phyloP scores from a whole-genome alignment of 2,113 vertebrate genomes.

The Natator depressus region DNA sequence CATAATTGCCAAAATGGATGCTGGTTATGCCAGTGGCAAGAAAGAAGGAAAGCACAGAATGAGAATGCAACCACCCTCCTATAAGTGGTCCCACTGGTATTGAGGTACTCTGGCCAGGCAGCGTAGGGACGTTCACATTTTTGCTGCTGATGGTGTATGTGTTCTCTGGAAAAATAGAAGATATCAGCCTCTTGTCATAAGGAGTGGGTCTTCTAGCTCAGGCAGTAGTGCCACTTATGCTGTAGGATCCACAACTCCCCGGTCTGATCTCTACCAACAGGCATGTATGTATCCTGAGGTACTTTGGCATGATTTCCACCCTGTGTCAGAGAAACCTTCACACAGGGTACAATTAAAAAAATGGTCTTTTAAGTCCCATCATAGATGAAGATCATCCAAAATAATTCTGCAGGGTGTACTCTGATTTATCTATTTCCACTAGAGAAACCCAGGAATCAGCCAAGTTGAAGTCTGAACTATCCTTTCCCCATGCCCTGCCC shows the following conservation, averaged over 20 bases:
- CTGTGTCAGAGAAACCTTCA: neutral
- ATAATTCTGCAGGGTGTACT: neutral
- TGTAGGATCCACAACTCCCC: neutral
- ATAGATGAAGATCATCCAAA: neutral
- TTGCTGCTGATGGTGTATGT: neutral
- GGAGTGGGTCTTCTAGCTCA: neutral
- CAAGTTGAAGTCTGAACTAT: neutral
- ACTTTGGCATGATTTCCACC: neutral
- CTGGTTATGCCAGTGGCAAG: neutral
- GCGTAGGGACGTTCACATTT: neutral
- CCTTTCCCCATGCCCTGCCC: too few species aligned
- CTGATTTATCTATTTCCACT: neutral
- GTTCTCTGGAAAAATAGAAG: neutral
- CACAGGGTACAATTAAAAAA: neutral
- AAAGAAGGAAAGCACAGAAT: neutral
- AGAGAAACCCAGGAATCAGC: neutral
- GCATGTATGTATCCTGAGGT: neutral
- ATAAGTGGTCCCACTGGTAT: neutral
- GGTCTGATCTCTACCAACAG: neutral
- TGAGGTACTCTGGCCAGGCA: neutral
- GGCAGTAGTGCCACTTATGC: neutral
- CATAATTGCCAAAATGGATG: neutral
- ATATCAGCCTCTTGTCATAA: neutral
- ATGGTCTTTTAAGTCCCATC: neutral
- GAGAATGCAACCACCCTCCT: neutral